Base-by-base conservation (phyloP, 2,113 vertebrate genomes). In the Anhinga anhinga region DNA sequence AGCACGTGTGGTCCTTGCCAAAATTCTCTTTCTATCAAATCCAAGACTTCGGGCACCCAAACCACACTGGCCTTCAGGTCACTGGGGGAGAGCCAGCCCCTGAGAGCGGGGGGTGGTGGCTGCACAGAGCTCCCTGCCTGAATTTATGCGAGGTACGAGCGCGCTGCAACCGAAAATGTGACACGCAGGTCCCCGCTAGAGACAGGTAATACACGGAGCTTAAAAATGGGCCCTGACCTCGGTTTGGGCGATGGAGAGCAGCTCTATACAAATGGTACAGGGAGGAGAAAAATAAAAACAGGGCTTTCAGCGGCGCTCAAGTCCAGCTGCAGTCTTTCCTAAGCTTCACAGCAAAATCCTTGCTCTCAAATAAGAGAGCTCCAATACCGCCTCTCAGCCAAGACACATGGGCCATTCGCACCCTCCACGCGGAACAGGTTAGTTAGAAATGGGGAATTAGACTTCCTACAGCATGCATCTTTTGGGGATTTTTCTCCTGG, bases 21-120 rank as follows among this genome's bases (percentile, higher is more conserved):
- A n/a, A 53, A 34, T 47, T 32, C 23, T 12, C 32, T 21, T 21
- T 59, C 49, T 23, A 9, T 29, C 30, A 56, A 29, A 65, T n/a
- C 30, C 11, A 47, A 55, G 25, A 40, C 30, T 40, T 29, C 10
- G 34, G 58, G 23, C 47, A 38, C 23, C 32, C n/a, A 27, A 40
- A 52, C 5, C 19, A 3, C 13, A 3, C 2, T 2, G n/a, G 44
- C 2, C 34, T 8, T 36, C 30, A 2, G 2, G 13, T 8, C 17
- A 0, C 17, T 3, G 30, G 14, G n/a, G 22, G 30, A 34, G 49
- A 30, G 27, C 1, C 36, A 30, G 50, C 70, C 70, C 7, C 2
- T 1, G 10, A 1, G 1, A 53, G 69, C 27, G 1, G 69, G 14
- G 2, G 26, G n/a, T 0, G 27, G 36, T 26, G 44, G 32, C 2